Evolutionary conservation across 2,888 invertebrate species (phyloP), one percentile per base, ranked within the genome.

Genomic region (Harmothoe impar): DNA sequence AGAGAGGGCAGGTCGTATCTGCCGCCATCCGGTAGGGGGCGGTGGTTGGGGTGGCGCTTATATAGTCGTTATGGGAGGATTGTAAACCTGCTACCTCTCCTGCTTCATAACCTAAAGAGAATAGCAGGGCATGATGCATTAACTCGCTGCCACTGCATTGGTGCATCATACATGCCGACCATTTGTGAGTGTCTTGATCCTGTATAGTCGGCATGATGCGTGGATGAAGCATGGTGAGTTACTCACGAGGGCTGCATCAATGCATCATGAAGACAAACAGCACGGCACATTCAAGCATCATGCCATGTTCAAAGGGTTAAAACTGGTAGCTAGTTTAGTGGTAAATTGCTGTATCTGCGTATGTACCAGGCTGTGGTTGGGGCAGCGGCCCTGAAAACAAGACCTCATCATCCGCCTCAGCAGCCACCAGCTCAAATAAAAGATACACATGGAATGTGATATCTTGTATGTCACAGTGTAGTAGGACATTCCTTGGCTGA

Each of bases 381-480:
- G n/a, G 62, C 62, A 62, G n/a, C n/a, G 62, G 62, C 7, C 62
- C 62, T 62, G 62, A 62, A 62, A 62, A 62, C 62, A 62, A 62
- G 62, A n/a, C n/a, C 62, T n/a, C 62, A 62, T 62, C 23, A n/a
- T n/a, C n/a, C 15, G 62, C n/a, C 62, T 62, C 62, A 62, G 23
- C 62, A 62, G 23, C 62, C 62, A 3, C 3, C 15, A 62, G 15
- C 43, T 43, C n/a, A n/a, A 7, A 43, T 43, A 43, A 43, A 43
- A 43, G n/a, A 43, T 43, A 43, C 43, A 43, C 43, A 43, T 10
- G 43, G 10, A 3, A 43, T 43, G 10, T 43, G 5, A 43, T 43
- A 43, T 7, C n/a, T 43, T 43, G 5, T 7, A 43, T 43, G 43
- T 43, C 43, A 43, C 43, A 7, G 43, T 43, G 43, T n/a, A n/a